Percentiles rank a stretch among this genome's conserved stretches.
Evolutionary conservation across 1,140 invertebrate species (phyloP).

Genomic region (Lucilia sericata): DNA sequence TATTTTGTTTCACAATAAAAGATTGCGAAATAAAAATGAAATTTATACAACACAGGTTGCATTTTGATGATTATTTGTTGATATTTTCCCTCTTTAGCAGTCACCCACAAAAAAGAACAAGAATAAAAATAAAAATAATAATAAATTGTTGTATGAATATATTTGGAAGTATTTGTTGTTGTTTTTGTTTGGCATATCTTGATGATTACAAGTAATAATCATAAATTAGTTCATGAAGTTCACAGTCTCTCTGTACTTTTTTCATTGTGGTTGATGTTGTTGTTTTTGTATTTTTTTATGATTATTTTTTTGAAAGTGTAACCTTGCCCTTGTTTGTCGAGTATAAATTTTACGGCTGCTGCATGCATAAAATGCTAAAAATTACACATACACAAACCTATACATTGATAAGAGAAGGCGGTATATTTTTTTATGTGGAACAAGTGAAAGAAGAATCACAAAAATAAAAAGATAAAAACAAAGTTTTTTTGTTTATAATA

Average conservation of each 20-base stretch:
- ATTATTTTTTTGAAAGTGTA: slow-evolving; percentile 38
- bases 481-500: slow-evolving; percentile 23
- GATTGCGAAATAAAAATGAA: not conserved
- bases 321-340: slow-evolving; percentile 39
- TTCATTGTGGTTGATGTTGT: slow-evolving; percentile 26
- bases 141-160: slow-evolving; percentile 18
- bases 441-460: slow-evolving; percentile 18
- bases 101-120: slow-evolving; percentile 18
- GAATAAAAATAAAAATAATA: too few relatives aligned
- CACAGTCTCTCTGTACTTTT: not conserved
- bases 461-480: slow-evolving; percentile 4
- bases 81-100: not conserved
- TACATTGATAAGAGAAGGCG: slow-evolving; percentile 11
- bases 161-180: slow-evolving; percentile 7
- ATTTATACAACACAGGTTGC: slow-evolving; percentile 38
- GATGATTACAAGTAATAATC: slow-evolving; percentile 58
- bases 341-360: slow-evolving; percentile 58
- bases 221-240: slow-evolving; percentile 64
- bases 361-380: slow-evolving; percentile 57
- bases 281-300: not conserved
- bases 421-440: slow-evolving; percentile 36
- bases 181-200: slow-evolving; percentile 14
- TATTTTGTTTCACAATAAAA: slow-evolving; percentile 9
- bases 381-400: not conserved
- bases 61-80: slow-evolving; percentile 17